Evolutionary conservation across 2,797 vertebrate species (phyloP).

Genomic region (Lagodon rhomboides): DNA sequence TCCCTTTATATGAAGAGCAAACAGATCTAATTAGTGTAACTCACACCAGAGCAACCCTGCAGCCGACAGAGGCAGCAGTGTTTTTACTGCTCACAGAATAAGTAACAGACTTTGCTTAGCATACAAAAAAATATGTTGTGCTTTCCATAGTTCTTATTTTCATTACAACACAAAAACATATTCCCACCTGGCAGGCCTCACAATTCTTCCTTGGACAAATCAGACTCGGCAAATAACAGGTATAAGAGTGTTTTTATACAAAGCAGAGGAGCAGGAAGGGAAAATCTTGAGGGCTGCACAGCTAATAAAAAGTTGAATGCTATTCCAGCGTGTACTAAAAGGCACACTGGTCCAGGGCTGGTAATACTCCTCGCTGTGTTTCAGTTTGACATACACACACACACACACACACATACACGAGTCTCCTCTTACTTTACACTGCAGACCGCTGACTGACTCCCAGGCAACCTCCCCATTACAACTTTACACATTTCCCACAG

Average conservation of each 20-base stretch:
- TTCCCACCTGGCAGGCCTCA: conserved; percentile 22
- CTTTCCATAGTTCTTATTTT: conserved; percentile 47
- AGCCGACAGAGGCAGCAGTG: conserved; percentile 28
- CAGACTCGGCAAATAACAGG: conserved; percentile 47
- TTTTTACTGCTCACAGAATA: conserved; percentile 14
- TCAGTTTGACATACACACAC: conserved; percentile 27
- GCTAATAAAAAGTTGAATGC: conserved; percentile 53
- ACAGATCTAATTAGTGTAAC: conserved; percentile 64
- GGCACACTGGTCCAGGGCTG: conserved; percentile 43
- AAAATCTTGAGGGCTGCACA: conserved; percentile 39
- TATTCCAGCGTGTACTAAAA: conserved; percentile 49
- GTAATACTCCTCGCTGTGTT: conserved; percentile 56
- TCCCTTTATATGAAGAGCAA: conserved; percentile 36
- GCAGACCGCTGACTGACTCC: conserved; percentile 63
- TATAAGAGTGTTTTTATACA: conserved; percentile 39
- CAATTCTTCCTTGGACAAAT: conserved; percentile 34
- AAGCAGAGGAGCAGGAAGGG: conserved; percentile 33
- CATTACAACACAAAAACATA: conserved; percentile 30
- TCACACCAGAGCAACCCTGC: conserved; percentile 42
- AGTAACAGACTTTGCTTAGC: conserved; percentile 40
- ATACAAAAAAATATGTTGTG: conserved; percentile 34
- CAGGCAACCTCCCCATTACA: conserved; percentile 73
- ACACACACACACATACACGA: conserved; percentile 22
- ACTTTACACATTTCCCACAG: conserved; percentile 76
- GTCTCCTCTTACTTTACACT: conserved; percentile 54